A percentile compares a stretch with the other conserved stretches of the same genome.
These are phyloP conservation scores for Cotesia glomerata DNA, from an alignment of 1,140 invertebrate species.

Conservation along the genomic window DNA sequence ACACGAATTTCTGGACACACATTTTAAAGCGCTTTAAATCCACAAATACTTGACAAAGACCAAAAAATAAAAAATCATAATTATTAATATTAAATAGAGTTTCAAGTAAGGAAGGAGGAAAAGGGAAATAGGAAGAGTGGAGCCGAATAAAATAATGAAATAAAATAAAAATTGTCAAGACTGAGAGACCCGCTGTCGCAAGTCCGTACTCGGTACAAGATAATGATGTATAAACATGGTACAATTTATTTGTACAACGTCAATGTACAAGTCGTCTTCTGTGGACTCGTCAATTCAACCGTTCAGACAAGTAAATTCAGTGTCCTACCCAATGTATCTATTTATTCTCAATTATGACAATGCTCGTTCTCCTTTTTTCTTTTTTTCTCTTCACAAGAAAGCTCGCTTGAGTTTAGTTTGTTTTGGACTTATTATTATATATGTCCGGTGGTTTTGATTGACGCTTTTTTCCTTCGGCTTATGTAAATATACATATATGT, in stretches of 20 bases:
- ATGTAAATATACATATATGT: not conserved
- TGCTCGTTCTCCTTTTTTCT: not conserved
- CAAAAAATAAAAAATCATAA: not conserved
- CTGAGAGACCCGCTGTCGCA: not conserved
- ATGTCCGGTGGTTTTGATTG: constrained; percentile 22
- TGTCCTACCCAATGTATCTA: constrained; percentile 30
- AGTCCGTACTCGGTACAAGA: not conserved
- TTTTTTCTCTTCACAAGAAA: not conserved
- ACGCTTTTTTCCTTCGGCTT: constrained; percentile 22
- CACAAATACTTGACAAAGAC: not conserved
- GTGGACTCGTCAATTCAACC: not conserved
- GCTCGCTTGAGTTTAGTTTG: no score
- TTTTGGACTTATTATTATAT: not conserved
- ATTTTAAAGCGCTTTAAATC: not conserved
- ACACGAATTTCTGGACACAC: not conserved
- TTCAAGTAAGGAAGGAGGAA: not conserved
- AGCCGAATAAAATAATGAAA: not conserved
- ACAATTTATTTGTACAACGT: constrained; percentile 21
- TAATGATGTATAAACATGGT: constrained; percentile 21
- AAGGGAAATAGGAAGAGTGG: no score
- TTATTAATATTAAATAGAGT: not conserved
- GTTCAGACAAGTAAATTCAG: not conserved
- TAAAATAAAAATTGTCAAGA: not conserved
- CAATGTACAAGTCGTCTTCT: not conserved
- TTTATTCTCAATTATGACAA: constrained; percentile 38